phyloP scores from a whole-genome alignment of 2,888 invertebrate species.

The Apoderus coryli region DNA sequence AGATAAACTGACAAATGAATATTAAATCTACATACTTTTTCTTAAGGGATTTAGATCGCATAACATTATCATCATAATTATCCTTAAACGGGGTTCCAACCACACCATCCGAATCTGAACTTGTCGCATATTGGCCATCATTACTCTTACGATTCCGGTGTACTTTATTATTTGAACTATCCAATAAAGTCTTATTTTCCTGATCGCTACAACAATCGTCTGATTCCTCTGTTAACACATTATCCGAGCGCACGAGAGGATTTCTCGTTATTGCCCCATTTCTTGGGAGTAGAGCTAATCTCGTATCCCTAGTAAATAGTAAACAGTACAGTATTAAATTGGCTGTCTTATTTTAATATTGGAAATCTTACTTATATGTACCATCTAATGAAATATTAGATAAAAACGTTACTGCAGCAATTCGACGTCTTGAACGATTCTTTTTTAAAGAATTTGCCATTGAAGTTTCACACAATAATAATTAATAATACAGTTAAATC shows the following conservation, averaged over 20 bases:
- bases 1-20: too few species aligned
- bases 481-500: too few species aligned
- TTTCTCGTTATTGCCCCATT: conserved; percentile 29
- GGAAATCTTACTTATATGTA: too few species aligned
- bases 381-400: conserved; percentile 93
- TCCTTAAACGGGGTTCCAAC: conserved; percentile 54
- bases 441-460: conserved; percentile 42
- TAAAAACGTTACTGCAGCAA: conserved; percentile 87
- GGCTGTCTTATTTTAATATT: too few species aligned
- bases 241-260: conserved; percentile 19
- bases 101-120: conserved; percentile 61
- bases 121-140: conserved; percentile 40
- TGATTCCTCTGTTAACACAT: conserved; percentile 27
- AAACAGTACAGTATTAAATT: too few species aligned
- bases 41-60: conserved; percentile 26
- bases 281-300: conserved; percentile 36
- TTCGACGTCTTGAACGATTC: conserved; percentile 63
- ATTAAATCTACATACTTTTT: too few species aligned
- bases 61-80: conserved; percentile 23
- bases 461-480: too few species aligned
- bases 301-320: conserved; percentile 61
- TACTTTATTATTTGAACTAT: not conserved
- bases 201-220: conserved; percentile 29
- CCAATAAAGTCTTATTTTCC: conserved; percentile 16
- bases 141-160: too few species aligned